Conservation (phyloP, 2,888 invertebrate species). For the Eristalinus sepulchralis region DNA sequence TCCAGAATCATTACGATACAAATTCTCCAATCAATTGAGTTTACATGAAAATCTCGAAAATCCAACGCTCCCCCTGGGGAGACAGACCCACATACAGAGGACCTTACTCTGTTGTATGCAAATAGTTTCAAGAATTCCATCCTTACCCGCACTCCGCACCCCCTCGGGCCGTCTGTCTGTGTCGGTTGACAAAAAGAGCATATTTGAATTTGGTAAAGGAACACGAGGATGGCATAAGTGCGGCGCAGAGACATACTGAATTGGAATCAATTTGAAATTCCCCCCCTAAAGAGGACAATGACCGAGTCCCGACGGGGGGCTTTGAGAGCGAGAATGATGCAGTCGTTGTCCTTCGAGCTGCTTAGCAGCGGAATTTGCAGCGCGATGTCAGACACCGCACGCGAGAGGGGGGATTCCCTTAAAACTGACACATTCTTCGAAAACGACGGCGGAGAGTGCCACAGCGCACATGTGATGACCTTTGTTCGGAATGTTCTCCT, state of each 20-base stretch:
- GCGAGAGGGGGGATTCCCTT: neutral
- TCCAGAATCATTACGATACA: constrained; percentile 50
- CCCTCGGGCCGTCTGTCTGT: neutral
- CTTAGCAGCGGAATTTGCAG: constrained; percentile 3
- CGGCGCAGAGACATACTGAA: constrained; percentile 45
- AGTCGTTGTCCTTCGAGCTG: neutral
- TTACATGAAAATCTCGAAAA: constrained; percentile 38
- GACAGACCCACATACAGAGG: neutral
- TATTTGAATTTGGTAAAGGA: constrained; percentile 33
- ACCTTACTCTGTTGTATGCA: constrained; percentile 33
- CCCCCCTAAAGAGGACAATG: constrained; percentile 49
- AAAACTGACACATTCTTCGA: neutral
- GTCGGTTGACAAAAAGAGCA: constrained; percentile 30
- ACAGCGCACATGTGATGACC: neutral
- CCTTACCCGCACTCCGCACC: neutral
- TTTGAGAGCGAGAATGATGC: neutral
- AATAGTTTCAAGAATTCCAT: constrained; percentile 48
- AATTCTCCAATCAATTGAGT: constrained; percentile 58
- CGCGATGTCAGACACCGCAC: neutral
- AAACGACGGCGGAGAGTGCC: neutral
- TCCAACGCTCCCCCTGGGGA: constrained; percentile 9
- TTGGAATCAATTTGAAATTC: constrained; percentile 59
- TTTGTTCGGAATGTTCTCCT: constrained; percentile 9
- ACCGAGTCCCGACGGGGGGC: constrained; percentile 28
- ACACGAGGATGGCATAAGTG: constrained; percentile 31